Evolutionary conservation across 2,113 vertebrate species (phyloP).

Genomic region (Poecilia latipinna): DNA sequence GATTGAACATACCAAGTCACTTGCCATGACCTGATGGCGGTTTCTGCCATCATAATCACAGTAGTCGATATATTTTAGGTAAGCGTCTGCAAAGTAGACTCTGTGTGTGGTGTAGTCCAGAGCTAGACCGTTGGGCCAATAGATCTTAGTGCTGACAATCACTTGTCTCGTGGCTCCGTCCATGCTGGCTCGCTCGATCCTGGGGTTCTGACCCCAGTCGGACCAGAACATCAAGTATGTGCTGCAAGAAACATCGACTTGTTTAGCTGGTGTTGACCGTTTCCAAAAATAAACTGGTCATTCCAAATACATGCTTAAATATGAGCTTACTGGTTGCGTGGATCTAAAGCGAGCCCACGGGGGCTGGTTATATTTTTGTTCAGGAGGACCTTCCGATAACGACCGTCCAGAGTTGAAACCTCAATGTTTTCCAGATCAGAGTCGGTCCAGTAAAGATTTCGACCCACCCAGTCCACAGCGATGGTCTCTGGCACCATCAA

Average conservation of each 20-base stretch:
- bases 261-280: neutral
- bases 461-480: conserved; percentile 80
- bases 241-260: conserved; percentile 37
- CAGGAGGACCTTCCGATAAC: conserved; percentile 74
- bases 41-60: conserved; percentile 78
- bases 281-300: neutral
- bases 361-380: conserved; percentile 77
- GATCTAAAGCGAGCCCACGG: conserved; percentile 77
- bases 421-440: conserved; percentile 79
- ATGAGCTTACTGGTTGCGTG: conserved; percentile 71
- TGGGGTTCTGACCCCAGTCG: conserved; percentile 81
- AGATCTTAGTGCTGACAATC: conserved; percentile 76
- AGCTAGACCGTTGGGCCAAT: conserved; percentile 80
- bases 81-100: conserved; percentile 80
- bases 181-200: conserved; percentile 77
- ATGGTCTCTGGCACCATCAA: conserved; percentile 75
- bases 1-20: conserved; percentile 70
- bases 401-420: conserved; percentile 79
- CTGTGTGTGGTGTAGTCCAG: conserved; percentile 78
- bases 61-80: conserved; percentile 81
- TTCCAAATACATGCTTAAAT: neutral
- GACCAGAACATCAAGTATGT: conserved; percentile 81
- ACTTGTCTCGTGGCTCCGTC: conserved; percentile 68
- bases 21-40: conserved; percentile 79
- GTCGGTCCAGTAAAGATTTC: conserved; percentile 81